Evolutionary conservation across 37 sponge, comb jelly and placozoan genomes (phyloP).

Genomic region (Halichondria panicea): DNA sequence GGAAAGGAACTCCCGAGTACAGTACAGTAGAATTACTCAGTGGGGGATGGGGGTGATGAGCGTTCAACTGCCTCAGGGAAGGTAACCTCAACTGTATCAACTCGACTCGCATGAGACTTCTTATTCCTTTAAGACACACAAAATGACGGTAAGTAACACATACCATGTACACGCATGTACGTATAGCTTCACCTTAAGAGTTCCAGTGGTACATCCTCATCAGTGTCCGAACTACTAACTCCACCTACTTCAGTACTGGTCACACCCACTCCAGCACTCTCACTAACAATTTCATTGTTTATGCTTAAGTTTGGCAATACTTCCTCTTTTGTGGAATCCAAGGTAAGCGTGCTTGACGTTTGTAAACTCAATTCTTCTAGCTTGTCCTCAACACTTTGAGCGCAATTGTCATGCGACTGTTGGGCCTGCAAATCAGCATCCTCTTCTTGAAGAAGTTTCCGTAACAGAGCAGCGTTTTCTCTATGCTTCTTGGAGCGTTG

Average conservation of each 20-base stretch:
- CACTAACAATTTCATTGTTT: neutral
- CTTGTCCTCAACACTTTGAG: neutral
- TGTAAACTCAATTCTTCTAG: too few species aligned
- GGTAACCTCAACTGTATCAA: too few species aligned
- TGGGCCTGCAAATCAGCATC: constrained; percentile 24
- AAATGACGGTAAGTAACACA: too few species aligned
- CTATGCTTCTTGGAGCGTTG: constrained; percentile 91
- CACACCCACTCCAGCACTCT: neutral
- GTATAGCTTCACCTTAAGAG: too few species aligned
- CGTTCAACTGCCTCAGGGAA: too few species aligned
- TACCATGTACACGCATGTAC: too few species aligned
- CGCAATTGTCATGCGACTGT: neutral
- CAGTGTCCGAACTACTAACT: neutral
- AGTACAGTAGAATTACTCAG: too few species aligned
- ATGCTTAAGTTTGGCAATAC: too few species aligned
- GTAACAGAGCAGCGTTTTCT: constrained; percentile 79
- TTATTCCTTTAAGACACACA: too few species aligned
- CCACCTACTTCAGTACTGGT: neutral
- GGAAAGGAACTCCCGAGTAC: too few species aligned
- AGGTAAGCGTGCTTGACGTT: neutral
- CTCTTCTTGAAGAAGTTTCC: constrained; percentile 66
- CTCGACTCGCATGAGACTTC: too few species aligned
- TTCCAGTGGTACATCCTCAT: neutral
- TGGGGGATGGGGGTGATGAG: too few species aligned
- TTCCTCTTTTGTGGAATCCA: neutral